These are phyloP conservation scores for Pseudolycoriella hygida DNA, from an alignment of 2,888 invertebrate species.

Conservation along the genomic window DNA sequence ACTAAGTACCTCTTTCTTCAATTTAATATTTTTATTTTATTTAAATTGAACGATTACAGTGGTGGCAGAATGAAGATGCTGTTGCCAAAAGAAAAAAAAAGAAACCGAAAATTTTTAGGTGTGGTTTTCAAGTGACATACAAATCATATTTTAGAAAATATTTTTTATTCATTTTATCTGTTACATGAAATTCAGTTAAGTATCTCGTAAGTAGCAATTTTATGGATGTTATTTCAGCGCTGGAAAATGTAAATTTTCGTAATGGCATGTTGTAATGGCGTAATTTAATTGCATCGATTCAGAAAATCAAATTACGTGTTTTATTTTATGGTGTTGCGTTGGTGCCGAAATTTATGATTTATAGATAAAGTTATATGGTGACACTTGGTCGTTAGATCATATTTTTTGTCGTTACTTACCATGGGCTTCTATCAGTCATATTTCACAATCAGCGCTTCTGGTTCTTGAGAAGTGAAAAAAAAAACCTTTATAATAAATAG, in stretches of 20 bases:
- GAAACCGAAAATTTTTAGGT: not conserved
- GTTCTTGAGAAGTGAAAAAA: too few species aligned
- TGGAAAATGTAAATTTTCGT: not conserved
- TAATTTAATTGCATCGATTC: not conserved
- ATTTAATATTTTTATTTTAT: not conserved
- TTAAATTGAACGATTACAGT: not conserved
- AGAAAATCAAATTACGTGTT: not conserved
- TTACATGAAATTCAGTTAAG: not conserved
- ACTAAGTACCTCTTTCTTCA: not conserved
- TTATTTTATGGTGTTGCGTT: not conserved
- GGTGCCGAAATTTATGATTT: too few species aligned
- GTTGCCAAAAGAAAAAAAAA: not conserved
- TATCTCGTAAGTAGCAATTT: not conserved
- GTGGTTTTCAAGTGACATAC: slow-evolving; percentile 3
- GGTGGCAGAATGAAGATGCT: not conserved
- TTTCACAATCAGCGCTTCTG: too few species aligned
- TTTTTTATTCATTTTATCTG: not conserved
- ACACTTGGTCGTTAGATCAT: too few species aligned
- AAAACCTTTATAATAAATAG: too few species aligned
- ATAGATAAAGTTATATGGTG: too few species aligned
- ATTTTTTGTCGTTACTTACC: too few species aligned
- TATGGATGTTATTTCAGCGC: not conserved
- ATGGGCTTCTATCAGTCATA: too few species aligned
- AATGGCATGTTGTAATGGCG: not conserved
- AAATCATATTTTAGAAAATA: not conserved